Evolutionary conservation across 2,888 invertebrate genomes (phyloP).

Genomic region (Eulithis testata): DNA sequence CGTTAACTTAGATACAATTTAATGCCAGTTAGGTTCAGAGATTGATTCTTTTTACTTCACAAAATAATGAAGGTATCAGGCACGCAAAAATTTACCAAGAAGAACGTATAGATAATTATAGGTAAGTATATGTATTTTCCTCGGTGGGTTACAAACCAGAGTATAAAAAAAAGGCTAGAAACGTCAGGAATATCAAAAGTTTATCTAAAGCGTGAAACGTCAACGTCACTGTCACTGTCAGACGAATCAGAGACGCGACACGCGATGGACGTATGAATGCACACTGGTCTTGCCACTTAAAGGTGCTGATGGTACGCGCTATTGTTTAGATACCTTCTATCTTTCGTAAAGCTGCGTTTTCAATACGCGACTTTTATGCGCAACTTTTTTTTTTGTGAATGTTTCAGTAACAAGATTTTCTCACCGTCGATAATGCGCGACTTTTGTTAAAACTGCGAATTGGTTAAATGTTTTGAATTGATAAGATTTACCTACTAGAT

Average conservation of each 20-base stretch:
- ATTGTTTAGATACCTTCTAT: conserved; percentile 26
- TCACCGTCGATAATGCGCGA: no score
- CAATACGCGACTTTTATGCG: conserved; percentile 7
- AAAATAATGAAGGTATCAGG: no score
- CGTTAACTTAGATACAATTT: no score
- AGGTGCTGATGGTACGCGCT: conserved; percentile 31
- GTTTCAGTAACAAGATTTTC: no score
- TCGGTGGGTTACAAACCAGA: background rate
- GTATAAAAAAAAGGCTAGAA: conserved; percentile 11
- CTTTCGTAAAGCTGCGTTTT: conserved; percentile 1
- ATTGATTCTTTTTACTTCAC: no score
- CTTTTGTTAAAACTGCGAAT: no score
- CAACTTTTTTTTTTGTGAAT: background rate
- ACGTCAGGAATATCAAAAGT: conserved; percentile 8
- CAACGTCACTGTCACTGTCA: conserved; percentile 21
- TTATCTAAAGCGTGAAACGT: conserved; percentile 23
- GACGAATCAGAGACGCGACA: conserved; percentile 20
- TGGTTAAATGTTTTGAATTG: no score
- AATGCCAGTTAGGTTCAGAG: no score
- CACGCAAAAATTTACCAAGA: no score
- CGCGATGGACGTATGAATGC: conserved; percentile 33
- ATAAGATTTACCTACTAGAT: no score
- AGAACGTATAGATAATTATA: no score
- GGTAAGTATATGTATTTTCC: no score
- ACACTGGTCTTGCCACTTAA: conserved; percentile 31